These are phyloP conservation scores for Trichechus manatus DNA, from an alignment of 2,113 vertebrate species.

Conservation along the genomic window DNA sequence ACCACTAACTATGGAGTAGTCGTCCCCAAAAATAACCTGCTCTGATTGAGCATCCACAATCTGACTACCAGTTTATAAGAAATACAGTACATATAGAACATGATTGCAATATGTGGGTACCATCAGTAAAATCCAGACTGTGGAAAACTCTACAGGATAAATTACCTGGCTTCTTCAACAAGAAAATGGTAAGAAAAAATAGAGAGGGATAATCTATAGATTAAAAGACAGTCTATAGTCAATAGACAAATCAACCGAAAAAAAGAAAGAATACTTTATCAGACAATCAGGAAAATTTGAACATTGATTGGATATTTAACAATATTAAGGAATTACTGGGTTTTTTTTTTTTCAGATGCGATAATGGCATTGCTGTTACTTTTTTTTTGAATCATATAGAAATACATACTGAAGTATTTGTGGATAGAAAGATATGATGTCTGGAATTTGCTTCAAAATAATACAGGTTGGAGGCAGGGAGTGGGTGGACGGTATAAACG, in stretches of 20 bases:
- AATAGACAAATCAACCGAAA: neutral
- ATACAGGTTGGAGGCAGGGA: neutral
- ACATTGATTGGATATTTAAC: neutral
- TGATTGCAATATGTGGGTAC: neutral
- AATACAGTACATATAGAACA: neutral
- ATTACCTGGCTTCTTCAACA: conserved; percentile 39
- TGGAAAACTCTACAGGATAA: neutral
- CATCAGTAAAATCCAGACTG: conserved; percentile 19
- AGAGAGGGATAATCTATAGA: neutral
- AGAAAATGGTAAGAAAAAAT: neutral
- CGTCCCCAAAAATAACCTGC: neutral
- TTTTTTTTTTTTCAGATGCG: neutral
- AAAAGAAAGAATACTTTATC: neutral
- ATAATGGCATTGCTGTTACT: neutral
- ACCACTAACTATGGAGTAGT: neutral
- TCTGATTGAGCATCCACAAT: neutral
- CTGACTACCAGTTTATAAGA: conserved; percentile 20
- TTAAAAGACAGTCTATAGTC: neutral
- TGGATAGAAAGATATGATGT: conserved; percentile 37
- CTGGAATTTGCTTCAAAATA: conserved; percentile 53
- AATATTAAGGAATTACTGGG: conserved; percentile 10
- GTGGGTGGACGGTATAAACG: neutral
- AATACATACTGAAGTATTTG: conserved; percentile 49
- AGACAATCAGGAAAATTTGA: neutral
- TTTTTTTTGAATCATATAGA: neutral